Evolutionary conservation across 2,113 vertebrate genomes (phyloP), one percentile per base, ranked within the genome.

Genomic region (Upupa epops): DNA sequence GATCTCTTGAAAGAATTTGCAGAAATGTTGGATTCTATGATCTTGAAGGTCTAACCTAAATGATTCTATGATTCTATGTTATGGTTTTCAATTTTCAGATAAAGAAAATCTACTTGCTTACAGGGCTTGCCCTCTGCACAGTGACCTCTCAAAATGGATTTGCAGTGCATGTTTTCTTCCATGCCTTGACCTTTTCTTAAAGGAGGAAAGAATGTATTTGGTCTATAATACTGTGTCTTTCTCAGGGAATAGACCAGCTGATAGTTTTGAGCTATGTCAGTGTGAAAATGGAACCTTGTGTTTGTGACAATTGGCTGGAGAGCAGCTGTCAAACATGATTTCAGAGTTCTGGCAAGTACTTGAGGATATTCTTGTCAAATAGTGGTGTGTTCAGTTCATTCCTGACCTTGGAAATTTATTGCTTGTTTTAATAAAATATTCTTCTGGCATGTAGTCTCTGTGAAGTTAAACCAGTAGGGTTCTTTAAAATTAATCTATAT

Each of bases 401-500:
- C 32, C 51, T 61, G 76, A 91, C 83, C 90, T 94, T 79, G 66
- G 51, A 84, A 91, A 58, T 58, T n/a, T 18, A 34, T 10, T 84
- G 17, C 66, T 81, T 85, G 11, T 80, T 89, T 88, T 78, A 84
- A 92, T 26, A 65, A 70, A 88, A 83, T 15, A 49, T 13, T 65
- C n/a, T 63, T 71, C 25, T 72, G 46, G 22, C 61, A 54, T 66
- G 3, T 45, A 65, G 40, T 68, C 70, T 82, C 61, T 31, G 20
- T 78, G 73, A 95, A 85, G 51, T 76, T 66, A 71, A 42, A 83
- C 36, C 34, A 59, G 56, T 71, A 83, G 60, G 42, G n/a, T 79
- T 94, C 82, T 93, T 91, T 51, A 73, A 73, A 93, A 83, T 79
- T 65, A 77, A 63, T 82, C 55, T 89, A 6, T 83, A 60, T 77